Base-by-base conservation (phyloP, 2,888 invertebrate species). In the Antitype chi region DNA sequence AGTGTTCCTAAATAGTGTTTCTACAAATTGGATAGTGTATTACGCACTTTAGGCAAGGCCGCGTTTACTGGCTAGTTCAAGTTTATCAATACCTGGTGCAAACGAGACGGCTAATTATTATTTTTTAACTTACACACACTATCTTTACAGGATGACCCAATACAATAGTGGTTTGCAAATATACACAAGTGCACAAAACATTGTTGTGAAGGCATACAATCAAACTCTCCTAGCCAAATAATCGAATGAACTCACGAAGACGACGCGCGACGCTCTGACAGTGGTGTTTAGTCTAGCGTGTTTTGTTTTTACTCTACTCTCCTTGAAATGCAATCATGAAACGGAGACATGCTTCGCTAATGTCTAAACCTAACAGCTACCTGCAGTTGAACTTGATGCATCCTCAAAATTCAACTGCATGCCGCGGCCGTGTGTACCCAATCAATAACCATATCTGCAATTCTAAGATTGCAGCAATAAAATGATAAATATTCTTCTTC, bases 241-340 rank as follows among this genome's bases (percentile, higher is more conserved):
- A 74, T 20, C 28, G 28, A 59, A 32, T 52, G 28, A 11, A 28
- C 0, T 43, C n/a, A 38, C 25, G 52, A 62, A 43, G n/a, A 53
- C 43, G 43, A 47, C 6, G 38, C 47, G 53, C 60, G 47, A 25
- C 7, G 60, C 32, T 23, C 43, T 6, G 3, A 43, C 63, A 28
- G 15, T 25, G 8, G n/a, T 78, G 80, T 47, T 78, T 53, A 64
- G 32, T 52, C 15, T 43, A 75, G 76, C 64, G 63, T 71, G 52
- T 23, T 49, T 52, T 6, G 57, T 79, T 71, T 64, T 63, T 53
- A 63, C 28, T 49, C n/a, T 64, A 52, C 28, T 57, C 7, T 47
- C 57, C 63, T 79, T 71, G 32, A 71, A 64, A n/a, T 57, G 49
- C 49, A 52, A 28, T 55, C 38, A 63, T 32, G 13, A 59, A 49